phyloP scores from a whole-genome alignment of 2,113 vertebrate species.

The Pachypanchax playfairii region DNA sequence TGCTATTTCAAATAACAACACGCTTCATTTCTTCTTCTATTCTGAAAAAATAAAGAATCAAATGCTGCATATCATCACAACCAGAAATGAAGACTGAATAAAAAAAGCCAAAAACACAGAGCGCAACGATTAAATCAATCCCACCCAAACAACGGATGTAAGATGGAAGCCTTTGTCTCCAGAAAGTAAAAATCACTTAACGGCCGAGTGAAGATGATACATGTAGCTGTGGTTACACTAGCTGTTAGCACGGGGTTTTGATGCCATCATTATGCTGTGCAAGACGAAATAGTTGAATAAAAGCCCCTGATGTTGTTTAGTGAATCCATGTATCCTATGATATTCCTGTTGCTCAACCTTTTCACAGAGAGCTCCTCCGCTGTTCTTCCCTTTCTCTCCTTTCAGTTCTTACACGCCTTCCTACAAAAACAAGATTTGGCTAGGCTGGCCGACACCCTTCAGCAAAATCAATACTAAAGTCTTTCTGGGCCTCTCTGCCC shows the following conservation, averaged over 20 bases:
- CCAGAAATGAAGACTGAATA: slow-evolving; percentile 4
- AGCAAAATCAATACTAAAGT: slow-evolving; percentile 86
- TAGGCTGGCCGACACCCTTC: slow-evolving; percentile 71
- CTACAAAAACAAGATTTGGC: slow-evolving; percentile 75
- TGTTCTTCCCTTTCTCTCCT: slow-evolving; percentile 41
- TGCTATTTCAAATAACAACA: neutral
- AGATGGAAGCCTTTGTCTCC: slow-evolving; percentile 54
- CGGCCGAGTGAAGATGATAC: slow-evolving; percentile 50
- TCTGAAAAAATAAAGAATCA: slow-evolving; percentile 14
- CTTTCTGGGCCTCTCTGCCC: slow-evolving; percentile 79
- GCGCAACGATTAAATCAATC: slow-evolving; percentile 51
- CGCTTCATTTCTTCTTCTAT: neutral
- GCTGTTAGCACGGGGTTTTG: slow-evolving; percentile 66
- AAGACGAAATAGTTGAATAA: slow-evolving; percentile 72
- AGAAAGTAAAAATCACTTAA: slow-evolving; percentile 68
- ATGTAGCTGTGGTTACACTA: slow-evolving; percentile 56
- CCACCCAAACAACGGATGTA: slow-evolving; percentile 46
- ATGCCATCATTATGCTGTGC: slow-evolving; percentile 65
- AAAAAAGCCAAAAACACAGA: slow-evolving; percentile 29
- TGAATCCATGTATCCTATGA: slow-evolving; percentile 51
- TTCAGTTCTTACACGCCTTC: slow-evolving; percentile 63
- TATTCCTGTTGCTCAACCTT: slow-evolving; percentile 59
- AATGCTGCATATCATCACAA: slow-evolving; percentile 6
- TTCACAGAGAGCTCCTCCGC: slow-evolving; percentile 52
- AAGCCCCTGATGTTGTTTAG: slow-evolving; percentile 72